Conservation (phyloP, 2,113 vertebrate species). For the Sterrhoptilus dennistouni region DNA sequence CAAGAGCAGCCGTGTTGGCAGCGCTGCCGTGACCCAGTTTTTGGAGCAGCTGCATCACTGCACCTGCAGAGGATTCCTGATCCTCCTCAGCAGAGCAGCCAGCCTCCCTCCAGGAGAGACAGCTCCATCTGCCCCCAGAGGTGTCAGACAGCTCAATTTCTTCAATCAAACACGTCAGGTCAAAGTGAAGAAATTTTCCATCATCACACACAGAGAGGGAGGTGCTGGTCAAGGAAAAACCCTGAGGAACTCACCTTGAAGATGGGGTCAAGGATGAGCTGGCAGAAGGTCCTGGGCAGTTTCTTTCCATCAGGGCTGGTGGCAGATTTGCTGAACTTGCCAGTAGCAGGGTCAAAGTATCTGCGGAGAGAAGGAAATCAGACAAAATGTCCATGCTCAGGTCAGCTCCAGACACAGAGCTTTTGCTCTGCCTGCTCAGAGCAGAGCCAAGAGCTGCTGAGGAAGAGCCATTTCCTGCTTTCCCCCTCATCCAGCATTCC, state of each 20-base stretch:
- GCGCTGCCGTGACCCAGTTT: rapidly evolving
- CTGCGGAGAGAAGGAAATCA: constrained; percentile 46
- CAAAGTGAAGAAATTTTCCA: constrained; percentile 87
- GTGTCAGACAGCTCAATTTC: constrained; percentile 80
- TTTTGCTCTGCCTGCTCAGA: background rate
- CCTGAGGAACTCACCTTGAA: constrained; percentile 83
- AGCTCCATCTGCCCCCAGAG: background rate
- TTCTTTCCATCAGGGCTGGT: constrained; percentile 82
- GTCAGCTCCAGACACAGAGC: rapidly evolving
- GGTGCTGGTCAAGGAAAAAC: too few species aligned
- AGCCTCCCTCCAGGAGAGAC: background rate
- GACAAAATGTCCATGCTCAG: rapidly evolving
- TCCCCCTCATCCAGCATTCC: background rate
- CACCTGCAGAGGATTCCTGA: background rate
- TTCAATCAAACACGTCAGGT: constrained; percentile 82
- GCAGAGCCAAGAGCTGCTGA: background rate
- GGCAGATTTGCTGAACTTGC: constrained; percentile 86
- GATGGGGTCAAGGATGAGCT: constrained; percentile 93
- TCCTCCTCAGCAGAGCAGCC: background rate
- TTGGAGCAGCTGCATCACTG: background rate
- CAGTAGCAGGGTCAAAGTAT: constrained; percentile 84
- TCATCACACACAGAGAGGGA: constrained; percentile 76
- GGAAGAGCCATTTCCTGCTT: rapidly evolving
- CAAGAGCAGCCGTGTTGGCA: rapidly evolving
- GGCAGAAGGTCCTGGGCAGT: constrained; percentile 85